Evolutionary conservation across 2,797 vertebrate genomes (phyloP).

Genomic region (Gastrophryne carolinensis): DNA sequence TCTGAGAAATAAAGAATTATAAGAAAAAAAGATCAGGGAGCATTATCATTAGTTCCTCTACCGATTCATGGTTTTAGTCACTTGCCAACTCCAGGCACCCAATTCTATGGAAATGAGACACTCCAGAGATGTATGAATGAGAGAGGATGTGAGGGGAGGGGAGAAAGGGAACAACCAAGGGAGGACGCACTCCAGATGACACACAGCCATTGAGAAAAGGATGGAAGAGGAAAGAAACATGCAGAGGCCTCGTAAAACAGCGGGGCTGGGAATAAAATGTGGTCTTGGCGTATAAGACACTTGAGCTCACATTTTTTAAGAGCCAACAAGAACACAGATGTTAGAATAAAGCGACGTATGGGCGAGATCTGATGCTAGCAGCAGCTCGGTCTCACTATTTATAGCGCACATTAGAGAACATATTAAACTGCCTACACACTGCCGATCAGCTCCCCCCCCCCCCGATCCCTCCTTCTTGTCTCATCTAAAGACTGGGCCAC

Average conservation of each 20-base stretch:
- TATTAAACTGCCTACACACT: too few species aligned
- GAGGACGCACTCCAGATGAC: neutral
- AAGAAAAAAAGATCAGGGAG: too few species aligned
- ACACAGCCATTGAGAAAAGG: neutral
- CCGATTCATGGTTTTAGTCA: slow-evolving; percentile 4
- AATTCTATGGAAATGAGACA: slow-evolving; percentile 26
- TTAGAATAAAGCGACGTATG: too few species aligned
- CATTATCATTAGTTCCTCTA: neutral
- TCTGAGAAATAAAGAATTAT: too few species aligned
- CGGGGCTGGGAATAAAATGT: neutral
- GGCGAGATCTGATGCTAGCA: too few species aligned
- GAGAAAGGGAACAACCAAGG: neutral
- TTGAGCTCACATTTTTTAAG: neutral
- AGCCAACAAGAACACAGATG: too few species aligned
- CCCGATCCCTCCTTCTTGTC: too few species aligned
- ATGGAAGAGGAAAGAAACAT: neutral
- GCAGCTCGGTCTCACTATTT: too few species aligned
- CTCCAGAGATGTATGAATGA: slow-evolving; percentile 17
- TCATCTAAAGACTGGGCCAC: too few species aligned
- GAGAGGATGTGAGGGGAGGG: neutral
- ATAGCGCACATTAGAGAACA: too few species aligned
- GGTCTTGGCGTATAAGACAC: neutral
- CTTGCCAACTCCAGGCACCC: neutral
- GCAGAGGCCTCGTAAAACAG: neutral
- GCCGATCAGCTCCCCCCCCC: too few species aligned